Evolutionary conservation across 1,140 invertebrate genomes (phyloP).

Genomic region (Zaprionus lachaisei): DNA sequence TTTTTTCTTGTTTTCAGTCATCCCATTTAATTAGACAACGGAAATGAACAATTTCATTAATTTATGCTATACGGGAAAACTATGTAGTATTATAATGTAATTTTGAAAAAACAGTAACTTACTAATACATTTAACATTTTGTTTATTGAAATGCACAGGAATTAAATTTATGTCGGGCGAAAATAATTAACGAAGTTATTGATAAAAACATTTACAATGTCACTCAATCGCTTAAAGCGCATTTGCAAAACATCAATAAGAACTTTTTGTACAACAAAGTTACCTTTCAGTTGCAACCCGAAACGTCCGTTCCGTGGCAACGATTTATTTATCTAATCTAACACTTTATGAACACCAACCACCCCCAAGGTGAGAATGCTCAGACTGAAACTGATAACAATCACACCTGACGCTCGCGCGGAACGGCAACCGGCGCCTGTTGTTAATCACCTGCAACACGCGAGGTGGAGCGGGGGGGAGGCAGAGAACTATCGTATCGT

Average conservation of each 20-base stretch:
- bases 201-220: background rate
- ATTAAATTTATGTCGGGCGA: constrained; percentile 3
- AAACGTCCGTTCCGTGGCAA: background rate
- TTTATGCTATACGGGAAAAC: constrained; percentile 53
- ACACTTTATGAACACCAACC: constrained; percentile 26
- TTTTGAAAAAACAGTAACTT: background rate
- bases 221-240: background rate
- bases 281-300: background rate
- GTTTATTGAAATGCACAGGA: constrained; percentile 1
- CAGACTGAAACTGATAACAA: constrained; percentile 46
- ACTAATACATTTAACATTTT: constrained; percentile 10
- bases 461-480: constrained; percentile 6
- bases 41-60: constrained; percentile 78
- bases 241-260: background rate
- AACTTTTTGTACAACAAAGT: background rate
- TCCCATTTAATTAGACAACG: constrained; percentile 70
- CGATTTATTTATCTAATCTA: constrained; percentile 16
- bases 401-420: constrained; percentile 46
- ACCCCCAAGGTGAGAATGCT: constrained; percentile 16
- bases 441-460: constrained; percentile 70
- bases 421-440: constrained; percentile 18
- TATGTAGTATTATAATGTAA: constrained; percentile 9
- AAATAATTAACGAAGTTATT: background rate
- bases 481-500: background rate
- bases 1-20: background rate